Conservation (phyloP, 2,113 vertebrate genomes). For the Meleagris gallopavo region DNA sequence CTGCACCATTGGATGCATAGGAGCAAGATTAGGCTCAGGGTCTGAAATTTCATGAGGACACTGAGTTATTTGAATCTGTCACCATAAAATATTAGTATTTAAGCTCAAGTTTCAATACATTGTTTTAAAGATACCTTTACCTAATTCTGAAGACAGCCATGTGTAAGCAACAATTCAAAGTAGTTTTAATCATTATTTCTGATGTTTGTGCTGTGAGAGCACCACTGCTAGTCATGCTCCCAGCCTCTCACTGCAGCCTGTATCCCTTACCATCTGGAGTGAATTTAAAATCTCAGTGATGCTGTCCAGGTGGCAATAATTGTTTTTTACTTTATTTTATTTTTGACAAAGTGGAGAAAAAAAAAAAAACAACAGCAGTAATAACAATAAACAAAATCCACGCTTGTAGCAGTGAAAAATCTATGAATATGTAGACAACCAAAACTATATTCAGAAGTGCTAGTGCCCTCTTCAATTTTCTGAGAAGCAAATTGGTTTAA, state of each 20-base stretch:
- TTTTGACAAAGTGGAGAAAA: neutral
- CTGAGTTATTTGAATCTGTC: neutral
- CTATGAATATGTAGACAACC: neutral
- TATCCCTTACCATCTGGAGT: neutral
- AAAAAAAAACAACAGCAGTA: neutral
- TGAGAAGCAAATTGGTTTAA: slow-evolving; percentile 1
- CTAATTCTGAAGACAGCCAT: neutral
- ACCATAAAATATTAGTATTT: neutral
- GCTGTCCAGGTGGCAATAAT: neutral
- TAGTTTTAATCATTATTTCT: neutral
- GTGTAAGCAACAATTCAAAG: neutral
- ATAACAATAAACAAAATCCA: neutral
- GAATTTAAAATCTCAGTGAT: neutral
- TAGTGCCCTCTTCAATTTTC: slow-evolving; percentile 3
- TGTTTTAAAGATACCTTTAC: neutral
- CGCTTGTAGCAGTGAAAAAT: neutral
- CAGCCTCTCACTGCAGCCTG: neutral
- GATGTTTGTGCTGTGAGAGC: neutral
- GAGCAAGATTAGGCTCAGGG: neutral
- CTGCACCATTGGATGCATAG: neutral
- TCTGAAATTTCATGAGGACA: neutral
- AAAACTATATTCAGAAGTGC: neutral
- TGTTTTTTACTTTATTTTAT: neutral
- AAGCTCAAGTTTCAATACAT: neutral
- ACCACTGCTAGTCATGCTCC: neutral